Conservation (phyloP, 2,797 vertebrate species). For the Mormyrus proboscirostris region DNA sequence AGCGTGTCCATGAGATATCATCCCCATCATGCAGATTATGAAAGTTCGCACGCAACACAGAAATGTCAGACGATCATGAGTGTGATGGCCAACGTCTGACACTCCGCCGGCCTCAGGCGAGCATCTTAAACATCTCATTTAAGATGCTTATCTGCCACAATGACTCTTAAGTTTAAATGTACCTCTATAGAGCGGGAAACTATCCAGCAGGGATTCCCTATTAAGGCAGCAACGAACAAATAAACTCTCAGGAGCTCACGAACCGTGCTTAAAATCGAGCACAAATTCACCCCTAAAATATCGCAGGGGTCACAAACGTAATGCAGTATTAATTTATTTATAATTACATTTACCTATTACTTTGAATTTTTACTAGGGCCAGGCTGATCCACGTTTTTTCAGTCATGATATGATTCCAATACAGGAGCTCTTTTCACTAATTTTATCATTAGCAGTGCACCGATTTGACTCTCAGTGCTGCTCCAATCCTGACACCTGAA, state of each 20-base stretch:
- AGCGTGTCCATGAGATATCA: background rate
- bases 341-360: background rate
- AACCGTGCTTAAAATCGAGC: background rate
- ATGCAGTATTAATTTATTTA: background rate
- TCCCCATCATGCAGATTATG: background rate
- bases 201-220: background rate
- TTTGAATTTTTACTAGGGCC: background rate
- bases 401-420: background rate
- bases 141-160: background rate
- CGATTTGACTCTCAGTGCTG: background rate
- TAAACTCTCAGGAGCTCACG: background rate
- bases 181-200: background rate
- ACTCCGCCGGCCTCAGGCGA: background rate
- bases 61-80: background rate
- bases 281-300: background rate
- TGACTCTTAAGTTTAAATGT: background rate
- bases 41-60: background rate
- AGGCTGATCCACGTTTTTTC: background rate
- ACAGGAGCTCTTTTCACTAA: background rate
- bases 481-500: background rate
- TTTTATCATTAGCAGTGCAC: background rate
- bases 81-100: background rate
- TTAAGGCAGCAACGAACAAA: background rate
- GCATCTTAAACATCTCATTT: background rate
- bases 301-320: background rate